Evolutionary conservation across 2,888 invertebrate genomes (phyloP), one percentile per base, ranked within the genome.

Genomic region (Gari tellinella): DNA sequence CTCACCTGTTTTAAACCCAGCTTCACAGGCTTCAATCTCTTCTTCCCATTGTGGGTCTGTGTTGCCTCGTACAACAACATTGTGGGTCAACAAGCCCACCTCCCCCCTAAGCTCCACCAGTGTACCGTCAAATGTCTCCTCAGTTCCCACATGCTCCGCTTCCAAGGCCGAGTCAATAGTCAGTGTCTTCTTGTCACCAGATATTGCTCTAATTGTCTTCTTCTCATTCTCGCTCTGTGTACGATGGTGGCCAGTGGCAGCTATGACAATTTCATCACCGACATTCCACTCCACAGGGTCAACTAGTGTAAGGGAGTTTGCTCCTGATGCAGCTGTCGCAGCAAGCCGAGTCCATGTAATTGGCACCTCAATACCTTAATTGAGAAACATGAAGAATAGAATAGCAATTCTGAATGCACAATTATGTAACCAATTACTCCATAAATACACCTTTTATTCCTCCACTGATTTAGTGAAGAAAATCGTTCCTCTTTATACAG

Each of bases 1-100:
- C 52, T 15, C 37, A 90, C 90, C 90, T 58, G 90, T 84, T 62
- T 90, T 76, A 74, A 91, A 91, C 1, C 91, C 91, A n/a, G 66
- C 84, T 5, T 83, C 82, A 79, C 91, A 91, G 0, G 89, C 89
- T 43, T 83, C 78, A 37, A 91, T 90, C 26, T 72, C 68, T 1
- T 86, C 86, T 26, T 82, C 67, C 88, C 90, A 91, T n/a, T 85
- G 77, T 12, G 63, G 60, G 38, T 89, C 79, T 23, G 76, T 72
- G 31, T 82, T 81, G 17, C 91, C 91, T 38, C 87, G 63, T 23
- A 91, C 84, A 23, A 86, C 75, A 4, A 91, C 85, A 72, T 90
- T 91, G 46, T 85, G 85, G 0, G 87, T 87, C 17, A 91, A 67
- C 26, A 90, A 69, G 5, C 90, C 91, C 31, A 91, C 90, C 60